phyloP scores from a whole-genome alignment of 1,140 invertebrate genomes.

The Drosophila pruinosa region DNA sequence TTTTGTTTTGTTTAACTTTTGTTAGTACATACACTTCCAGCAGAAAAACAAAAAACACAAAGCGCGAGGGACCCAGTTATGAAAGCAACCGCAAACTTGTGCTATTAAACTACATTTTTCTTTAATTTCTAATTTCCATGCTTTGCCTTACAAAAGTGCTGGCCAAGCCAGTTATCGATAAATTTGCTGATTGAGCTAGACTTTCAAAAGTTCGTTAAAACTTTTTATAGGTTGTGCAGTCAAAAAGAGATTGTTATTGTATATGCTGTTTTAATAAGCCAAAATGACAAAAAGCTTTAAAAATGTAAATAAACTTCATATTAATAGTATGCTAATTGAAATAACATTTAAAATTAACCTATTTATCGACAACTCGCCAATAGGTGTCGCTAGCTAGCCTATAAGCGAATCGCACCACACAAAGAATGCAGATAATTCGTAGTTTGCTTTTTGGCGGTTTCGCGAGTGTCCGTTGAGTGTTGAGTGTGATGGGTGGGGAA shows the following conservation, averaged over 20 bases:
- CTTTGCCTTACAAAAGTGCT: not conserved
- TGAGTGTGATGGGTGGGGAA: not conserved
- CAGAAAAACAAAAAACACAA: not conserved
- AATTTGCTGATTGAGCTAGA: not conserved
- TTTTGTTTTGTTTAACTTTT: not conserved
- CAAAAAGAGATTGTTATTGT: too few relatives aligned
- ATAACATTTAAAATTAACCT: too few relatives aligned
- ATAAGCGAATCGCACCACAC: not conserved
- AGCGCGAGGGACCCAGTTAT: not conserved
- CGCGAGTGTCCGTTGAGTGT: not conserved
- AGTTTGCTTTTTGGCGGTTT: constrained; percentile 34
- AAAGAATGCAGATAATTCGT: constrained; percentile 4
- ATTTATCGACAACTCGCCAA: not conserved
- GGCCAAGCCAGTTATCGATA: not conserved
- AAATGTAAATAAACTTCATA: too few relatives aligned
- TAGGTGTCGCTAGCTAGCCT: not conserved
- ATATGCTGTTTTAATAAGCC: too few relatives aligned
- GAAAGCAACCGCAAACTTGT: constrained; percentile 8
- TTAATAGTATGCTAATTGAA: too few relatives aligned
- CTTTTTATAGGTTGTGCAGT: too few relatives aligned
- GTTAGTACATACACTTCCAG: not conserved
- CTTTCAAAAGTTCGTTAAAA: too few relatives aligned
- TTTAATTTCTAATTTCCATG: not conserved
- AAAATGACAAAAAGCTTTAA: too few relatives aligned
- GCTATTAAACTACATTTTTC: constrained; percentile 2